These are phyloP conservation scores for Merluccius polli DNA, from an alignment of 2,797 vertebrate species.

Conservation along the genomic window DNA sequence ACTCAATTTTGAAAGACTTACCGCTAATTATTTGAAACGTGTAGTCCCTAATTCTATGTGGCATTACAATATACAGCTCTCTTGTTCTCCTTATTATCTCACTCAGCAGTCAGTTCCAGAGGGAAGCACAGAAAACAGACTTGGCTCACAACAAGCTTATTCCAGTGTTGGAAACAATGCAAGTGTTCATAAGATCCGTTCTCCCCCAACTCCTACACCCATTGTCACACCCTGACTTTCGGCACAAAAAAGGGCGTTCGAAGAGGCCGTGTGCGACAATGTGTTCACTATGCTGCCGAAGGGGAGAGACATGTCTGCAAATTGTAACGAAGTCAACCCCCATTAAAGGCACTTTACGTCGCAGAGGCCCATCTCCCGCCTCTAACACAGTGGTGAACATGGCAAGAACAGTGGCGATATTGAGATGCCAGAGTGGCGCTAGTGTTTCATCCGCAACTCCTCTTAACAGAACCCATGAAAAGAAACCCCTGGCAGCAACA, in stretches of 20 bases:
- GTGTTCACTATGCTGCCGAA: conserved; percentile 44
- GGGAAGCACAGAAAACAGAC: conserved; percentile 35
- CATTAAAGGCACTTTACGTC: conserved; percentile 41
- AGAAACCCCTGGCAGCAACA: conserved; percentile 26
- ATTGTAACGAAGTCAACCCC: conserved; percentile 52
- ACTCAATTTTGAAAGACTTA: neutral
- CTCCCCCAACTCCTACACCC: conserved; percentile 48
- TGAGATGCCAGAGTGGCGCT: conserved; percentile 48
- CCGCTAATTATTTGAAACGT: conserved; percentile 4
- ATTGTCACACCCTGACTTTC: conserved; percentile 47
- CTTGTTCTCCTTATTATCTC: conserved; percentile 4
- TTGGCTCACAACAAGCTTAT: conserved; percentile 6
- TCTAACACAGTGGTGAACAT: conserved; percentile 17
- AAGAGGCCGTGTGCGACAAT: conserved; percentile 53
- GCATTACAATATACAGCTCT: neutral
- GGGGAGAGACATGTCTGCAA: conserved; percentile 36
- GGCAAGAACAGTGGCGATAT: conserved; percentile 47
- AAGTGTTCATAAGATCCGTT: conserved; percentile 41
- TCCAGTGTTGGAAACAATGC: conserved; percentile 39
- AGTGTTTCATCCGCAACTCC: conserved; percentile 44
- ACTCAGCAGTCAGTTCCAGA: conserved; percentile 32
- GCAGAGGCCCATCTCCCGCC: conserved; percentile 39
- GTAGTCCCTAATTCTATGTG: conserved; percentile 4
- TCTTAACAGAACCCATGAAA: conserved; percentile 44
- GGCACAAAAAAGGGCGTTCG: conserved; percentile 47